These are phyloP conservation scores for Asobara japonica DNA, from an alignment of 1,140 invertebrate species.

Conservation along the genomic window DNA sequence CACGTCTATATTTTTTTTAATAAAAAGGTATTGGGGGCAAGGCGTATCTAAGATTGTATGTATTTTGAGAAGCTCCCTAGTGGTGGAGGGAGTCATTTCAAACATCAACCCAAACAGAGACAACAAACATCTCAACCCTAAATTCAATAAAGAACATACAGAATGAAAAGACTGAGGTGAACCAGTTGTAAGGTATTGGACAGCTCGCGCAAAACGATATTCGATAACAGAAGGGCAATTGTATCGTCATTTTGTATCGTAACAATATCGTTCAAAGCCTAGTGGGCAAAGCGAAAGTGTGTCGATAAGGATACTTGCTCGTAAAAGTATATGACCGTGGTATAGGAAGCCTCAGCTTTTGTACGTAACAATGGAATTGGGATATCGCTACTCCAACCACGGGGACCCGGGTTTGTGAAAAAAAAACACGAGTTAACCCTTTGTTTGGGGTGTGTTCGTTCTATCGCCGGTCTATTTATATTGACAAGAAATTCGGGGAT, in stretches of 20 bases:
- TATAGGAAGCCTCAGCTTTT: slow-evolving; percentile 7
- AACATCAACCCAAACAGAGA: too few species aligned
- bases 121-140: too few species aligned
- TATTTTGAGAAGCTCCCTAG: too few species aligned
- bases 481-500: background rate
- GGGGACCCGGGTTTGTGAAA: background rate
- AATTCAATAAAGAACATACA: background rate
- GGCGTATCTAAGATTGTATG: too few species aligned
- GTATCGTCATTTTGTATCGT: slow-evolving; percentile 14
- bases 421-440: background rate
- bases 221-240: slow-evolving; percentile 10
- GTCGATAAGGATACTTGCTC: slow-evolving; percentile 22
- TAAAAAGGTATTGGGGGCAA: too few species aligned
- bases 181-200: background rate
- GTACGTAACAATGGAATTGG: slow-evolving; percentile 1
- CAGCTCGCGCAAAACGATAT: background rate
- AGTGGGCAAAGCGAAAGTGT: background rate
- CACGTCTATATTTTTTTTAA: too few species aligned
- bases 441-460: background rate
- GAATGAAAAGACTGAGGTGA: background rate
- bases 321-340: slow-evolving; percentile 5
- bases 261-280: slow-evolving; percentile 10
- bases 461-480: slow-evolving; percentile 1
- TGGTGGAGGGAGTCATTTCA: too few species aligned
- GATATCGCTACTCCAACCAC: background rate